A percentile compares a stretch with the other conserved stretches of the same genome.
These are phyloP conservation scores for Spinibarbus caldwelli DNA, from an alignment of 2,797 vertebrate genomes.

Conservation along the genomic window DNA sequence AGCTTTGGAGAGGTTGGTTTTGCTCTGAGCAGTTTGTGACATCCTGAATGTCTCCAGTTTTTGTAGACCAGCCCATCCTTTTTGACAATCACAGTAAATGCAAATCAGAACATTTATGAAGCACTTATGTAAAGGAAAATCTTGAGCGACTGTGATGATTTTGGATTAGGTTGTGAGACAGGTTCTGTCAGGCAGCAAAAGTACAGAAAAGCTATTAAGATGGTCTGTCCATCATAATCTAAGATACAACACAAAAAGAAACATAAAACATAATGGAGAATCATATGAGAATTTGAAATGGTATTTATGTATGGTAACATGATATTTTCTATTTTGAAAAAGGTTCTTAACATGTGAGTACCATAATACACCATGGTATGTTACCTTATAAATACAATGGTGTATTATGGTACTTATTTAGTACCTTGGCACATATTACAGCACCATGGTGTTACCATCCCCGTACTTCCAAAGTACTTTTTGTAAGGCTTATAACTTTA, in stretches of 20 bases:
- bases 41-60: not conserved
- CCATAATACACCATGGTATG: not conserved
- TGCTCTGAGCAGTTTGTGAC: not conserved
- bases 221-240: not conserved
- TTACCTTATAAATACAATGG: not conserved
- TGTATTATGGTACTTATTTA: not conserved
- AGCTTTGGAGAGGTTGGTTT: not conserved
- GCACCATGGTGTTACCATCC: not conserved
- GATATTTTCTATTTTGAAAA: not conserved
- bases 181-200: not conserved
- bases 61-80: not conserved
- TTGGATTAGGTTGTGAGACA: not conserved
- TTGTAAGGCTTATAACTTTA: not conserved
- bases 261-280: no score
- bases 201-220: not conserved
- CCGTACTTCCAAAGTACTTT: not conserved
- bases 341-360: not conserved
- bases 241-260: not conserved
- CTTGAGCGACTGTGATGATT: not conserved
- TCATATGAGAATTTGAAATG: no score
- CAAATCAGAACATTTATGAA: not conserved
- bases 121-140: not conserved
- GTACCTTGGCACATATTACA: not conserved
- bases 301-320: no score
- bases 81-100: not conserved